phyloP scores from a whole-genome alignment of 2,113 vertebrate genomes.

The Osmerus mordax region DNA sequence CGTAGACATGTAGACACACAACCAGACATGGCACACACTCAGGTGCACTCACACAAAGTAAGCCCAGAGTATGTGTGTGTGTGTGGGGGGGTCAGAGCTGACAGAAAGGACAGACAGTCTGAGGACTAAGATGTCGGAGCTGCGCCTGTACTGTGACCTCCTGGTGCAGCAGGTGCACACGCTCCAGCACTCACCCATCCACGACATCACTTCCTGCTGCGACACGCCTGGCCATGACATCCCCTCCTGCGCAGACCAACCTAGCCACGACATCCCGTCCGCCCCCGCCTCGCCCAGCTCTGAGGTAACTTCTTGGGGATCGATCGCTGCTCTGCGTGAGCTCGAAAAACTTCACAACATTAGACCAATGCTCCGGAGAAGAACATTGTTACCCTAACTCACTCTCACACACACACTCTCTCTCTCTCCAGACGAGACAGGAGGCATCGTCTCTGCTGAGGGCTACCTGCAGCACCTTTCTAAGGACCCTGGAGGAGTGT shows the following conservation, averaged over 20 bases:
- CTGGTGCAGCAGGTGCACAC: slow-evolving; percentile 87
- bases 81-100: slow-evolving; percentile 70
- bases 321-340: no score
- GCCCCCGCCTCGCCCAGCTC: slow-evolving; percentile 28
- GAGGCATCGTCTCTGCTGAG: slow-evolving; percentile 89
- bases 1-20: neutral
- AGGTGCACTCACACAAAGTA: neutral
- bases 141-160: slow-evolving; percentile 96
- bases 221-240: slow-evolving; percentile 68
- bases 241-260: no score
- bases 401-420: slow-evolving; percentile 9
- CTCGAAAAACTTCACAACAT: no score
- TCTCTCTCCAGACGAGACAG: slow-evolving; percentile 78
- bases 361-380: no score
- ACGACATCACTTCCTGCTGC: slow-evolving; percentile 52
- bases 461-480: slow-evolving; percentile 94
- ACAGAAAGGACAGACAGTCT: slow-evolving; percentile 87
- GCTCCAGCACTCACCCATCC: slow-evolving; percentile 82
- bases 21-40: neutral
- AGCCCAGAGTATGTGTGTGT: neutral
- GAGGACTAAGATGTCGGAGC: slow-evolving; percentile 98
- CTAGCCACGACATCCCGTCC: slow-evolving; percentile 56
- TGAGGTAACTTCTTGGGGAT: slow-evolving; percentile 35
- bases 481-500: slow-evolving; percentile 94
- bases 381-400: no score